Conservation (phyloP, 2,113 vertebrate species). For the Tinamus guttatus region DNA sequence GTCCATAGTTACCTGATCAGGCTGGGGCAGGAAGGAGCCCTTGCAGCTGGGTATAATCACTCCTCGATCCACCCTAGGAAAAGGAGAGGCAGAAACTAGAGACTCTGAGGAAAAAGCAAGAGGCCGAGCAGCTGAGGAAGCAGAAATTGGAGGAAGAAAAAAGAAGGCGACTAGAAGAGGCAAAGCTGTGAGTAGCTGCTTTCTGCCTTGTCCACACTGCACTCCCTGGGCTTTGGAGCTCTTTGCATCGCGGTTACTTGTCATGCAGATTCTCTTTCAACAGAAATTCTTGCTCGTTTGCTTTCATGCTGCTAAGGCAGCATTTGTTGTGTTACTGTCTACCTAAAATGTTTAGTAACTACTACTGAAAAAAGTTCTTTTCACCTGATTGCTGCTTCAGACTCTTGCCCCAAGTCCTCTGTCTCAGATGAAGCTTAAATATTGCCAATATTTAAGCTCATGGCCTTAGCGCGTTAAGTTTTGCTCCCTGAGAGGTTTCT, state of each 20-base stretch:
- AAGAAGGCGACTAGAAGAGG: slow-evolving; percentile 85
- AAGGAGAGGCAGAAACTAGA: slow-evolving; percentile 89
- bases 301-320: neutral
- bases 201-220: neutral
- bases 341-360: neutral
- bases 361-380: no score
- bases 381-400: neutral
- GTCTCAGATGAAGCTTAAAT: neutral
- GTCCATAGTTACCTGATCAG: neutral
- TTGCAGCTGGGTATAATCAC: neutral
- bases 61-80: slow-evolving; percentile 73
- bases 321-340: neutral
- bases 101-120: slow-evolving; percentile 88
- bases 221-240: neutral
- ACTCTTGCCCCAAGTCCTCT: neutral
- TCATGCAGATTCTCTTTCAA: neutral
- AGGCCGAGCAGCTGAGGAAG: slow-evolving; percentile 88
- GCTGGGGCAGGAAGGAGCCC: neutral
- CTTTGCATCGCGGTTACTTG: no score
- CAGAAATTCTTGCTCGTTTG: neutral
- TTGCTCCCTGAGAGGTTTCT: neutral
- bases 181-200: slow-evolving; percentile 82
- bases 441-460: neutral
- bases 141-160: slow-evolving; percentile 92
- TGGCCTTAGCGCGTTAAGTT: accelerated